A percentile compares a stretch with the other conserved stretches of the same genome.
Evolutionary conservation across 2,113 vertebrate species (phyloP).

Genomic region (Pao palembangensis): DNA sequence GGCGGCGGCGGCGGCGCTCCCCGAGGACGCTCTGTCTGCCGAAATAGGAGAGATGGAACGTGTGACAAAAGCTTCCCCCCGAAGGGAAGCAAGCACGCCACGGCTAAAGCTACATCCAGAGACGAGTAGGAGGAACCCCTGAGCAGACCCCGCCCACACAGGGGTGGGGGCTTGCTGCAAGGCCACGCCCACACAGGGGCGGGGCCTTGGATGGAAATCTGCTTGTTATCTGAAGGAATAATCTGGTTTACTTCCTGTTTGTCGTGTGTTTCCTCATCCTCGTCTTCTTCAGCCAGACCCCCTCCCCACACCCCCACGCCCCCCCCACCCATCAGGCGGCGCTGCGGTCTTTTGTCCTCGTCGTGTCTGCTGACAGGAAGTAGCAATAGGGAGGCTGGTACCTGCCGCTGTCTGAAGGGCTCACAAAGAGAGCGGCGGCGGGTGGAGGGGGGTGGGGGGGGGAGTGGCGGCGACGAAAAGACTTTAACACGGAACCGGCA

Average conservation of each 20-base stretch:
- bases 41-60: slow-evolving; percentile 44
- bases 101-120: too few species aligned
- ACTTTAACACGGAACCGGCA: slow-evolving; percentile 20
- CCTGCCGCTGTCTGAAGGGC: slow-evolving; percentile 55
- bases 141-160: too few species aligned
- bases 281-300: slow-evolving; percentile 18
- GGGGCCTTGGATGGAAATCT: too few species aligned
- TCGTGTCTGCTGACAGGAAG: slow-evolving; percentile 50
- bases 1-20: slow-evolving; percentile 41
- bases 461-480: neutral
- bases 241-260: too few species aligned
- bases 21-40: slow-evolving; percentile 21
- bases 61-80: slow-evolving; percentile 46
- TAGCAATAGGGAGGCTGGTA: slow-evolving; percentile 35
- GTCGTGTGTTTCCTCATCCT: neutral
- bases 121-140: too few species aligned
- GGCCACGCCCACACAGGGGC: too few species aligned
- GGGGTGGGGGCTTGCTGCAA: too few species aligned
- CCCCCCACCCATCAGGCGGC: slow-evolving; percentile 23
- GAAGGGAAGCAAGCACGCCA: too few species aligned
- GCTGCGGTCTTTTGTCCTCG: slow-evolving; percentile 49
- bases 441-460: neutral
- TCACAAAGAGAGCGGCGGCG: slow-evolving; percentile 46
- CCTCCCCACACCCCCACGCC: slow-evolving; percentile 29
- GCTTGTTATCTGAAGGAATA: too few species aligned